Base-by-base conservation (phyloP, 2,888 invertebrate genomes). In the Xylophagus ater region DNA sequence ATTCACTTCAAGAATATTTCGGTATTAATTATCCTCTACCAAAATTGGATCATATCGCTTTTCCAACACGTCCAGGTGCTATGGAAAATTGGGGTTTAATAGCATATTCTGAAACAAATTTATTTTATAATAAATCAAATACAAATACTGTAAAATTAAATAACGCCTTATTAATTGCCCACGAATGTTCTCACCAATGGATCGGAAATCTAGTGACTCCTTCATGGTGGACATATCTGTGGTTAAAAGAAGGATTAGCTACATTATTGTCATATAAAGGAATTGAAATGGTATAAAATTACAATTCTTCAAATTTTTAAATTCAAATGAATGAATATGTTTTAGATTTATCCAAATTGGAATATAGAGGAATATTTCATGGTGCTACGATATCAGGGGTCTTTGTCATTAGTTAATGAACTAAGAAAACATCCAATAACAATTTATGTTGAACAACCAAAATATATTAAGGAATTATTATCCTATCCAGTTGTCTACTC, bases 81-180 rank as follows among this genome's bases (percentile, higher is more conserved):
- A 92, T 90, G 89, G 90, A 93, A 58, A 93, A 92, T 58, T 92
- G 92, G 90, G 92, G 92, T 6, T 62, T 92, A 31, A 79, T 87
- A 20, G 84, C 85, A 3, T 64, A 63, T 32, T 56, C 60, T 2
- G 63, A 63, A 47, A 54, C 57, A 39, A 57, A 56, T 42, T 9
- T 63, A 38, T 37, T 62, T 9, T 62, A 56, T 39, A 57, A 58
- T 34, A 42, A 49, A 1, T 42, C 50, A 4, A 55, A 46, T 4
- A 59, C 62, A 0, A 57, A 60, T 3, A 46, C 50, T 1, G 56
- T 55, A 0, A 54, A 60, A 46, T 60, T 57, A 0, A 57, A 65
- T 49, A 68, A 75, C 23, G 73, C 69, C 14, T 66, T 68, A 4
- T 68, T 71, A 37, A 66, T 74, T 33, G 65, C 70, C 7, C 75